A percentile compares a stretch with the other conserved stretches of the same genome.
phyloP scores from a whole-genome alignment of 2,113 vertebrate genomes.

The Thryonomys swinderianus region DNA sequence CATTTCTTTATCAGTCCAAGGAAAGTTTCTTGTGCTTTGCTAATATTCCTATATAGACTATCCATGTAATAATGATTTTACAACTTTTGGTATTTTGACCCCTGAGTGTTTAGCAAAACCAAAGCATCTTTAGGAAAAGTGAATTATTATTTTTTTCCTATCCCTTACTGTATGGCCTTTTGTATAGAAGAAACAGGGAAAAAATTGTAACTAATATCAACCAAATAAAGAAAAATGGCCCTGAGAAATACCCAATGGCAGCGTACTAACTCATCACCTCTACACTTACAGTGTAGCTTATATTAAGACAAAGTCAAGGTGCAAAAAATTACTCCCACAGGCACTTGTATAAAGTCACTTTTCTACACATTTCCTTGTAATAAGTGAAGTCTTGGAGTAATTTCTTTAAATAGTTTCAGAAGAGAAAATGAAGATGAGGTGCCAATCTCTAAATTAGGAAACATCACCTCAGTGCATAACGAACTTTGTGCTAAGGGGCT shows the following conservation, averaged over 20 bases:
- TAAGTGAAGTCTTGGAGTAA: slow-evolving; percentile 60
- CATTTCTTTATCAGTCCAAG: slow-evolving; percentile 2
- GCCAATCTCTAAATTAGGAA: slow-evolving; percentile 61
- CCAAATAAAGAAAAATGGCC: slow-evolving; percentile 38
- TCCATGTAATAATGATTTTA: not conserved
- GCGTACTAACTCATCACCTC: slow-evolving; percentile 44
- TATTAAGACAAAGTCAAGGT: slow-evolving; percentile 73
- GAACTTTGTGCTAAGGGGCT: not conserved
- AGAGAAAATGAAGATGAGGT: slow-evolving; percentile 60
- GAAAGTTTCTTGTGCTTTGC: not conserved
- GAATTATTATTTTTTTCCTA: not conserved
- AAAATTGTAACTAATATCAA: not conserved
- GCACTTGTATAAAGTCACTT: slow-evolving; percentile 61
- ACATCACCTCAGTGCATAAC: not conserved
- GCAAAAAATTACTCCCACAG: slow-evolving; percentile 67
- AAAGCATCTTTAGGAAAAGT: not conserved
- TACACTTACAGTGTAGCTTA: slow-evolving; percentile 55
- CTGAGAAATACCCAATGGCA: slow-evolving; percentile 42
- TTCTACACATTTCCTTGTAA: slow-evolving; percentile 46
- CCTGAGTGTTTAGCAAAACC: not conserved
- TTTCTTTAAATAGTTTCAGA: slow-evolving; percentile 69
- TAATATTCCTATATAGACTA: not conserved
- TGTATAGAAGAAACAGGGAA: not conserved
- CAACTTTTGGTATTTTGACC: slow-evolving; percentile 40
- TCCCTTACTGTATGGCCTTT: not conserved